phyloP scores from a whole-genome alignment of 2,888 invertebrate genomes.

The Prosopocoilus inquinatus region DNA sequence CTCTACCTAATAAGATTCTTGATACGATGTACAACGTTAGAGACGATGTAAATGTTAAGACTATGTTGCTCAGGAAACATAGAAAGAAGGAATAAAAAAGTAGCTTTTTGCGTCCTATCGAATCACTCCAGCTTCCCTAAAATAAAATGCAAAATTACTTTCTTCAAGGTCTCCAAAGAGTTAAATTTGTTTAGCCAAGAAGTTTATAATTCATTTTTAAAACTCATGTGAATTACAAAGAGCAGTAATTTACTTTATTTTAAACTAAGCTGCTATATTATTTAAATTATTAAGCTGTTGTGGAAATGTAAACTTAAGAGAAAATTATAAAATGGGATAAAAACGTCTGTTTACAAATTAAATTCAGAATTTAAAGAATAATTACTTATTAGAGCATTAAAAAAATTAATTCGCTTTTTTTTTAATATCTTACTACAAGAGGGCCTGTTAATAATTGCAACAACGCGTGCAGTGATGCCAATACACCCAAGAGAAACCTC shows the following conservation, averaged over 20 bases:
- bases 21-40: conserved; percentile 52
- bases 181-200: too few species aligned
- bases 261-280: too few species aligned
- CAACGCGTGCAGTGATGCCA: conserved; percentile 59
- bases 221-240: too few species aligned
- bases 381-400: too few species aligned
- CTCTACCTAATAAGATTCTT: conserved; percentile 56
- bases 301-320: too few species aligned
- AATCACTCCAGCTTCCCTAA: conserved; percentile 62
- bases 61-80: conserved; percentile 52
- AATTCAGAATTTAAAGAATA: too few species aligned
- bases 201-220: too few species aligned
- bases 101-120: conserved; percentile 56
- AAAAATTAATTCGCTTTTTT: too few species aligned
- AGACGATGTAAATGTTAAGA: conserved; percentile 52
- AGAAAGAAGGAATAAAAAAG: conserved; percentile 52
- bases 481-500: conserved; percentile 56
- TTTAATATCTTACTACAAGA: conserved; percentile 52
- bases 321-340: too few species aligned
- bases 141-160: conserved; percentile 32
- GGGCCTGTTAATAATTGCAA: conserved; percentile 61
- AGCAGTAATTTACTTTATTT: too few species aligned
- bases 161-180: not conserved
- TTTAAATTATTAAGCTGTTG: too few species aligned
- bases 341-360: too few species aligned